Conservation (phyloP, 2,113 vertebrate genomes). For the Diphyllodes magnificus region DNA sequence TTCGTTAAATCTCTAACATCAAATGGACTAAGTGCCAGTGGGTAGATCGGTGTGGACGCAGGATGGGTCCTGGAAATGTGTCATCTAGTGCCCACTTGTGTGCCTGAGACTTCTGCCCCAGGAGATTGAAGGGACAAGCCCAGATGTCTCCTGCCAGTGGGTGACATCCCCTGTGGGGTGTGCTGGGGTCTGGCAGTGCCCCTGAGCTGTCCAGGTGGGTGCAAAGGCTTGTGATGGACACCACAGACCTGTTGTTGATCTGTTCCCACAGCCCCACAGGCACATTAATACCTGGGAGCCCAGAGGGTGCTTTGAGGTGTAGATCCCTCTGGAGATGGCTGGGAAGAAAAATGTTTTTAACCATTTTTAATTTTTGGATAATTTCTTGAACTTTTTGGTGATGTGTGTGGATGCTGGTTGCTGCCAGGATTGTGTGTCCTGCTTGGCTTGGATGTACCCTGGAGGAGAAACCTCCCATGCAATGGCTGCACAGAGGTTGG, state of each 20-base stretch:
- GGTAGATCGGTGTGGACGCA: neutral
- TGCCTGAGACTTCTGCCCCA: neutral
- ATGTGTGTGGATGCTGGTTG: fast-evolving
- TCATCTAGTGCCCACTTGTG: fast-evolving
- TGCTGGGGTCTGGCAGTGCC: neutral
- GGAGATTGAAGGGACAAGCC: neutral
- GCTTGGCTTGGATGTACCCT: neutral
- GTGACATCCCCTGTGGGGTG: neutral
- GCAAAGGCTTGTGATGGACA: neutral
- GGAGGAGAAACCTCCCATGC: neutral
- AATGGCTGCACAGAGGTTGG: neutral
- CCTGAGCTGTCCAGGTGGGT: neutral
- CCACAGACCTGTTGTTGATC: neutral
- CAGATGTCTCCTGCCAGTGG: neutral
- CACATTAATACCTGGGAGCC: neutral
- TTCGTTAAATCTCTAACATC: neutral
- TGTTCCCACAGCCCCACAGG: neutral
- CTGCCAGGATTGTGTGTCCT: neutral
- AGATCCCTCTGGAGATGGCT: neutral
- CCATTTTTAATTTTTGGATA: neutral
- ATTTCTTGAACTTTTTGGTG: neutral
- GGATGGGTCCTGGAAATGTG: neutral
- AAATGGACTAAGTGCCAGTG: neutral
- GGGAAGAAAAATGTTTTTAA: neutral
- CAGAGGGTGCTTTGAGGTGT: neutral